phyloP scores from a whole-genome alignment of 2,888 invertebrate species.

The Chirona hameri region DNA sequence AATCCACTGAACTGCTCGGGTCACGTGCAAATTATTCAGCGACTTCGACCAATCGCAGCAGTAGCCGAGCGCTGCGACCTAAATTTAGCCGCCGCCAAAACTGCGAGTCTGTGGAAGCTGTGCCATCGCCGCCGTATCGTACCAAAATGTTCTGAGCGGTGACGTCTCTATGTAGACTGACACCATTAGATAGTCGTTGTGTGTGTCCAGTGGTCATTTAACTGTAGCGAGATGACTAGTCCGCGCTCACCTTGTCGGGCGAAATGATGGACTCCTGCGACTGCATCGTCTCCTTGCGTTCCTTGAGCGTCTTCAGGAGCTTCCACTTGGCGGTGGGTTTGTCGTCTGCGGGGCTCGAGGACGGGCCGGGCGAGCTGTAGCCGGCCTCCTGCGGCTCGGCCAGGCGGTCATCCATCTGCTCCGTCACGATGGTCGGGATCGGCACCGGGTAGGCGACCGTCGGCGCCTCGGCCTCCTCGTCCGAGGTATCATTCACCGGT shows the following conservation, averaged over 20 bases:
- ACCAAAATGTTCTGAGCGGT: no score
- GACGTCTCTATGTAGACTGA: neutral
- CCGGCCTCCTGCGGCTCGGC: neutral
- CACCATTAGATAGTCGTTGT: neutral
- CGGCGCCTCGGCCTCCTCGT: constrained; percentile 37
- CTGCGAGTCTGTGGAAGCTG: no score
- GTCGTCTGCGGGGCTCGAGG: neutral
- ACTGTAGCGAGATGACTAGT: constrained; percentile 45
- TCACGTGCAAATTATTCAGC: neutral
- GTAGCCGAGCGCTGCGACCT: neutral
- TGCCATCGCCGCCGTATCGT: no score
- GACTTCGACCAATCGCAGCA: neutral
- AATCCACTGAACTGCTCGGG: neutral
- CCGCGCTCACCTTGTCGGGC: constrained; percentile 50
- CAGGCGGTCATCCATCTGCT: constrained; percentile 22
- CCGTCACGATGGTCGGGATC: constrained; percentile 35
- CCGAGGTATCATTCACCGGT: constrained; percentile 51
- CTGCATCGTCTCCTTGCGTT: constrained; percentile 69
- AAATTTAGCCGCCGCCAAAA: no score
- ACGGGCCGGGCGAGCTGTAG: neutral
- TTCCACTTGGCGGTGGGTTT: constrained; percentile 70
- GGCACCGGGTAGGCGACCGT: constrained; percentile 28
- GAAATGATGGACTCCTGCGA: constrained; percentile 25
- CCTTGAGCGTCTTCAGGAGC: constrained; percentile 79
- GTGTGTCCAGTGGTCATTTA: neutral